Percentiles rank a stretch among this genome's conserved stretches.
Conservation (phyloP, 2,888 invertebrate species). For the Elysia crispata region DNA sequence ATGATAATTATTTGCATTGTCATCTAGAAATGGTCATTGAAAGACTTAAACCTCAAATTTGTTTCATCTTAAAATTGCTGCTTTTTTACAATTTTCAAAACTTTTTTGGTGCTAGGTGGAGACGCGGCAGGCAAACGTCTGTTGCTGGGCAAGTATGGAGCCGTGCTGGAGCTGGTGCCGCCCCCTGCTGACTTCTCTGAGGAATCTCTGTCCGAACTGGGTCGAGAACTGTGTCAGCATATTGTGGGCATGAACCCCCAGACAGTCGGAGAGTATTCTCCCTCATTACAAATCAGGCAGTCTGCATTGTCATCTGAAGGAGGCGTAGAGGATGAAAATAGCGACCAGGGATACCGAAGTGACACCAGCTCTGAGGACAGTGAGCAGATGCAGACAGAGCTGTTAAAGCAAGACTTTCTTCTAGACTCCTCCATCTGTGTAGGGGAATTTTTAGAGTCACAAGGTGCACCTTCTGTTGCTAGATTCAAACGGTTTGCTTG, state of each 20-base stretch:
- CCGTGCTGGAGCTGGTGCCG: conserved; percentile 85
- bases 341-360: conserved; percentile 13
- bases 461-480: conserved; percentile 81
- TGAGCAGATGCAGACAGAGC: conserved; percentile 82
- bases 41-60: no score
- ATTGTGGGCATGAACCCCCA: conserved; percentile 83
- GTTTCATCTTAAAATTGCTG: no score
- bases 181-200: conserved; percentile 34
- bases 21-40: no score
- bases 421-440: conserved; percentile 87
- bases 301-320: no score
- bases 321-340: conserved; percentile 14
- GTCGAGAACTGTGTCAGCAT: conserved; percentile 92
- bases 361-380: conserved; percentile 16
- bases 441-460: conserved; percentile 83
- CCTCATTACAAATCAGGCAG: conserved; percentile 18
- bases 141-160: conserved; percentile 87
- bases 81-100: no score
- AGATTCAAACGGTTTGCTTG: conserved; percentile 93
- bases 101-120: no score
- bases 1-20: no score
- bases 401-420: conserved; percentile 92
- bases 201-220: conserved; percentile 77
- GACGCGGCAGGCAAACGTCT: conserved; percentile 10
- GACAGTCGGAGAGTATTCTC: conserved; percentile 60